Evolutionary conservation across 1,140 invertebrate species (phyloP).

Genomic region (Bicyclus anynana): DNA sequence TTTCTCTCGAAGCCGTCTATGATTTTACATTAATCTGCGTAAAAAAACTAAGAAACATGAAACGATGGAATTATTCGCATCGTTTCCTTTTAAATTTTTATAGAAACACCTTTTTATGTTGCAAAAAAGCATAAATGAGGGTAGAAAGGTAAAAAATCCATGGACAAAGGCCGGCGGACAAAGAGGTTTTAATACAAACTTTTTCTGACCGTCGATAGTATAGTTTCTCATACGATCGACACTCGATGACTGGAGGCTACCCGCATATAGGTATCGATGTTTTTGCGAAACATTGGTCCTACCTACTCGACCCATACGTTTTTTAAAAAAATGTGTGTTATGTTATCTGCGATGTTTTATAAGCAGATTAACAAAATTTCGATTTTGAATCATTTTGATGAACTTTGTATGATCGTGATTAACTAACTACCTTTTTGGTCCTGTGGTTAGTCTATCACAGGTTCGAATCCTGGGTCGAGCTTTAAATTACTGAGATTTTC

Average conservation of each 20-base stretch:
- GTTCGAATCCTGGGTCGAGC: too few relatives aligned
- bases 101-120: slow-evolving; percentile 69
- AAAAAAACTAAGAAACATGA: slow-evolving; percentile 69
- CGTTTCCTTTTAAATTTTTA: slow-evolving; percentile 72
- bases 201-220: slow-evolving; percentile 59
- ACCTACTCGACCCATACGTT: not conserved
- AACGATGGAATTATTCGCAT: slow-evolving; percentile 75
- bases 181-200: slow-evolving; percentile 55
- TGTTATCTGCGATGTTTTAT: not conserved
- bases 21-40: not conserved
- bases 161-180: slow-evolving; percentile 66
- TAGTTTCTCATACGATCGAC: slow-evolving; percentile 36
- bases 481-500: too few relatives aligned
- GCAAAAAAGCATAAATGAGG: slow-evolving; percentile 72
- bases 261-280: slow-evolving; percentile 19
- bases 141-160: slow-evolving; percentile 61
- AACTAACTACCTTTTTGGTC: too few relatives aligned
- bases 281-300: not conserved
- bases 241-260: slow-evolving; percentile 7
- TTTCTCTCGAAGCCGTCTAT: too few relatives aligned
- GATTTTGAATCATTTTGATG: too few relatives aligned
- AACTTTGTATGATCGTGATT: too few relatives aligned
- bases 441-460: too few relatives aligned
- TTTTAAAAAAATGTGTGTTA: not conserved
- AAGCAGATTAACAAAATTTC: too few relatives aligned